These are phyloP conservation scores for Emydoidea blandingii DNA, from an alignment of 2,797 vertebrate genomes.

Conservation along the genomic window DNA sequence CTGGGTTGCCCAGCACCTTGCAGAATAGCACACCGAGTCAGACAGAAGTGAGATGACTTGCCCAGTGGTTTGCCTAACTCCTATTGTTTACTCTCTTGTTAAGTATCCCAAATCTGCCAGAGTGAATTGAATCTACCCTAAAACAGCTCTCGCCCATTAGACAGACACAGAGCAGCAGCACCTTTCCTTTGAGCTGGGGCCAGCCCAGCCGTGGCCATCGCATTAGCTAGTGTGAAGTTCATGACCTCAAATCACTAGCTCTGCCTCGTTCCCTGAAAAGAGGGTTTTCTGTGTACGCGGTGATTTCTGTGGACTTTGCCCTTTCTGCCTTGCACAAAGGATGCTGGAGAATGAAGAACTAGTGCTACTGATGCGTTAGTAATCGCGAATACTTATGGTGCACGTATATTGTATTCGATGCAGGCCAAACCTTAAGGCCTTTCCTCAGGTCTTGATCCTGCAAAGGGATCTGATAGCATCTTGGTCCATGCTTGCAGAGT, in stretches of 20 bases:
- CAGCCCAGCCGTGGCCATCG: neutral
- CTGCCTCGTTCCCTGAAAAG: neutral
- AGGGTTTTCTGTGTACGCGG: neutral
- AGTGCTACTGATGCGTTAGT: neutral
- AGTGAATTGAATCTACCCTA: neutral
- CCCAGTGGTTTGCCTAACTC: neutral
- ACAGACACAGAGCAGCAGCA: neutral
- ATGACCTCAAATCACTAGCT: neutral
- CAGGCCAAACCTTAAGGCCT: neutral
- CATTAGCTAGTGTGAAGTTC: neutral
- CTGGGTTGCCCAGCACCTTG: neutral
- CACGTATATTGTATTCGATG: neutral
- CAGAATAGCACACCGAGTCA: neutral
- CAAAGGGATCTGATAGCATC: neutral
- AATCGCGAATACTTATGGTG: neutral
- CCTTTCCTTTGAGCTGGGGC: neutral
- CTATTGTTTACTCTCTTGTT: neutral
- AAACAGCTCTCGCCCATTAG: neutral
- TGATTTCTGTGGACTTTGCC: neutral
- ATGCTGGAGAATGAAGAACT: neutral
- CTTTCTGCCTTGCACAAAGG: neutral
- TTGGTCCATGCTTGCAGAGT: neutral
- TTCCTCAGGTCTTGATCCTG: neutral
- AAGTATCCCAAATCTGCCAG: neutral
- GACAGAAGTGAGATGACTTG: neutral